Base-by-base conservation (phyloP, 30 jellyfish, hydroid and myxozoan genomes). In the Aurelia coerulea region DNA sequence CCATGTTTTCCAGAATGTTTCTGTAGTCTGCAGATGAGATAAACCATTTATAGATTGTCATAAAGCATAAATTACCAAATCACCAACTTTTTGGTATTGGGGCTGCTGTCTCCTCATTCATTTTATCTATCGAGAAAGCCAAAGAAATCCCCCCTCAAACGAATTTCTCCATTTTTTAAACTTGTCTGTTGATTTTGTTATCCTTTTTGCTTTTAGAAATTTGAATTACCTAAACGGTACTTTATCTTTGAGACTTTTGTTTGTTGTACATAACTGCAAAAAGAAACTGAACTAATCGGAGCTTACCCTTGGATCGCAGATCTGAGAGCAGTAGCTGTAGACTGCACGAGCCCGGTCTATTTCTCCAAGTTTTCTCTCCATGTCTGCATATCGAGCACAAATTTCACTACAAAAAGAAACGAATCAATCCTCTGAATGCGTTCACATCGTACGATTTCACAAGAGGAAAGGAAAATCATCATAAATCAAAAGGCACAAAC, bases 301-400 rank as follows among this genome's bases (percentile, higher is more conserved):
- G 23, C 93, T 73, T 66, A 92, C 98, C 84, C 99, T 91, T 12
- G 99, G 99, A 73, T 96, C 98, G 68, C 98, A 90, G 85, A 96
- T 90, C 65, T 96, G 99, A 1, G 99, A 90, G 37, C 96, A 90
- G 69, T 63, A 96, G 51, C 97, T 88, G 50, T 96, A 96, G 60
- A 96, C 78, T 2, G 93, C 98, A 32, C 99, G 83, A 9, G 99
- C 98, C 46, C 99, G 88, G 87, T 96, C 99, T 11, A 96, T 88
- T 85, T 96, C 99, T 18, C 99, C 99, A 2, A 96, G 81, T 59
- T 96, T 96, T 51, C 88, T 96, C 78, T 96, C 99, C 80, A 96
- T 76, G 66, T 87, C 98, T 31, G 98, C 98, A 74, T 91, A 96
- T 62, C 97, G 91, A 65, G 84, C 19, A 81, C 98, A 92, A 32